Evolutionary conservation across 1,140 invertebrate species (phyloP).

Genomic region (Macrocentrus cingulum): DNA sequence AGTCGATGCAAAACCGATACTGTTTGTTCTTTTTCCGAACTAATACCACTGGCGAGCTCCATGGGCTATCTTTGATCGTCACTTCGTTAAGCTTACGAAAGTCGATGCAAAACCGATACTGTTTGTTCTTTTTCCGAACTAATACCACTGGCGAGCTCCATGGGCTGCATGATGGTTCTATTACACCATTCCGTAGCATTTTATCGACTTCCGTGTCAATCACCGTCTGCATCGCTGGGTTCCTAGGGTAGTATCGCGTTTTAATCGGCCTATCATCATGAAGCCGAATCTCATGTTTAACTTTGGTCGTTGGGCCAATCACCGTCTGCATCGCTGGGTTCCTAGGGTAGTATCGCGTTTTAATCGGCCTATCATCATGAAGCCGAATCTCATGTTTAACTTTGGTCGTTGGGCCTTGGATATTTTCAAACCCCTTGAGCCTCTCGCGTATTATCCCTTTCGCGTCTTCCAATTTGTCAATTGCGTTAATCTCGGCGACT

Average conservation of each 20-base stretch:
- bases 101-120: constrained; percentile 54
- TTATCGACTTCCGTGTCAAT: constrained; percentile 22
- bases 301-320: too few relatives aligned
- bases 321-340: constrained; percentile 21
- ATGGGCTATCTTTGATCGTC: too few relatives aligned
- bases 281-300: too few relatives aligned
- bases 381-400: constrained; percentile 40
- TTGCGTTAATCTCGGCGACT: background rate
- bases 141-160: constrained; percentile 50
- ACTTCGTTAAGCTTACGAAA: constrained; percentile 49
- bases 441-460: background rate
- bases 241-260: too few relatives aligned
- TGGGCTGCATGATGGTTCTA: constrained; percentile 35
- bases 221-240: too few relatives aligned
- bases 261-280: too few relatives aligned
- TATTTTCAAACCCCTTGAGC: background rate
- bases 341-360: constrained; percentile 35
- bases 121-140: constrained; percentile 55
- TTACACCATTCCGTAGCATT: constrained; percentile 36
- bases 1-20: constrained; percentile 56
- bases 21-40: constrained; percentile 54
- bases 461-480: background rate
- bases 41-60: constrained; percentile 48
- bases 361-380: constrained; percentile 35
- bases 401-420: constrained; percentile 1